Evolutionary conservation across 64 coral and sea anemone genomes (phyloP).

Genomic region (Actinia equina): DNA sequence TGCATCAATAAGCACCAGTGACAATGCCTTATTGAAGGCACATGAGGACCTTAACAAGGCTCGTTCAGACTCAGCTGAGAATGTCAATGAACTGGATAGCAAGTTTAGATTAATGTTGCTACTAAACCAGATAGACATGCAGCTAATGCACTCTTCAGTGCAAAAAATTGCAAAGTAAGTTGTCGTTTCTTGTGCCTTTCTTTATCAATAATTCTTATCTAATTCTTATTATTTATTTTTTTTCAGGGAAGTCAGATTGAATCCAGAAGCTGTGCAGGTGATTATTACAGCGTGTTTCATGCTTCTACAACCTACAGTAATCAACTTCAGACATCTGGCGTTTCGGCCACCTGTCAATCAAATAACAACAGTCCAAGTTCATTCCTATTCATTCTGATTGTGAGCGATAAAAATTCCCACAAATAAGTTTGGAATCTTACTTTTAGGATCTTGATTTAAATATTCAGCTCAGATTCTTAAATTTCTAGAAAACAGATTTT

Average conservation of each 20-base stretch:
- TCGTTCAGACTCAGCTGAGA: constrained; percentile 59
- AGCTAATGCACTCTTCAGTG: constrained; percentile 75
- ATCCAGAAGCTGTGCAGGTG: constrained; percentile 81
- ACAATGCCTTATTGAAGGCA: constrained; percentile 90
- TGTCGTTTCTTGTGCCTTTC: neutral
- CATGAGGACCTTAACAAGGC: constrained; percentile 82
- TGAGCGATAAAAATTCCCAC: no score
- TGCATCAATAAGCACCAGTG: constrained; percentile 71
- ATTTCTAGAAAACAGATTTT: no score
- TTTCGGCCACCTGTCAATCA: no score
- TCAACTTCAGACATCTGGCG: no score
- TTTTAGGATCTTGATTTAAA: no score
- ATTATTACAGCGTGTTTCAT: neutral
- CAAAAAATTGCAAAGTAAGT: constrained; percentile 98
- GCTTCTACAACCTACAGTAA: no score
- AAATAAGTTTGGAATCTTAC: no score
- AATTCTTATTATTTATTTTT: neutral
- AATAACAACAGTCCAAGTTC: no score
- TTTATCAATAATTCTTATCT: neutral
- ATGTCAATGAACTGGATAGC: constrained; percentile 82
- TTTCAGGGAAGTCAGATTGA: constrained; percentile 85
- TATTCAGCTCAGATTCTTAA: no score
- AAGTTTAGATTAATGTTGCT: constrained; percentile 86
- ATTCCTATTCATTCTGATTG: no score
- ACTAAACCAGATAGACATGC: constrained; percentile 91